These are phyloP conservation scores for Coryphaenoides rupestris DNA, from an alignment of 2,113 vertebrate species.

Conservation along the genomic window DNA sequence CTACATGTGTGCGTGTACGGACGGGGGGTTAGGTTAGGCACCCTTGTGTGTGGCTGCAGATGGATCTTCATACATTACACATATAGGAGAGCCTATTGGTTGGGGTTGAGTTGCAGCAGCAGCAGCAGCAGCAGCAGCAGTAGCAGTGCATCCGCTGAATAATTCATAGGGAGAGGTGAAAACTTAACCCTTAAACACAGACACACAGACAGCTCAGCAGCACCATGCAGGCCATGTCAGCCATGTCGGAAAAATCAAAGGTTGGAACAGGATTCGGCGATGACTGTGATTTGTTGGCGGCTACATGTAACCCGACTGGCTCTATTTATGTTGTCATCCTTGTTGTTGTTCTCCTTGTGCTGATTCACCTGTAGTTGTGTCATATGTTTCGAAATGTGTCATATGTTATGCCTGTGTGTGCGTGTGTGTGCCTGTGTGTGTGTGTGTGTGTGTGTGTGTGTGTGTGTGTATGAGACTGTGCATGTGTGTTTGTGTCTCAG, in stretches of 20 bases:
- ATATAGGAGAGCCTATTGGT: too few species aligned
- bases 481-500: slow-evolving; percentile 15
- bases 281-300: not conserved
- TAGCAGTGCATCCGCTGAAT: slow-evolving; percentile 66
- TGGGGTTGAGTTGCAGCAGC: not conserved
- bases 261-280: not conserved
- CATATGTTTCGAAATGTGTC: slow-evolving; percentile 15
- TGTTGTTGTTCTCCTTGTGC: slow-evolving; percentile 48
- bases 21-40: not conserved
- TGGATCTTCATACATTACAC: too few species aligned
- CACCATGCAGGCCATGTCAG: too few species aligned
- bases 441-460: slow-evolving; percentile 4
- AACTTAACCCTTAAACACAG: slow-evolving; percentile 72
- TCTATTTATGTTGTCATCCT: slow-evolving; percentile 14
- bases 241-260: not conserved
- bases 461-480: slow-evolving; percentile 7
- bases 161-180: slow-evolving; percentile 74
- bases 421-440: slow-evolving; percentile 27
- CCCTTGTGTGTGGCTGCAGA: too few species aligned
- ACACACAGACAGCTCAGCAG: slow-evolving; percentile 68
- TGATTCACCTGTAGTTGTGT: slow-evolving; percentile 58
- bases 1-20: not conserved
- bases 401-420: slow-evolving; percentile 19
- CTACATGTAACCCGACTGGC: too few species aligned
- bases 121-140: too few species aligned